A percentile compares a stretch with the other conserved stretches of the same genome.
These are phyloP conservation scores for Rattus rattus DNA, from an alignment of 2,113 vertebrate genomes.

Conservation along the genomic window DNA sequence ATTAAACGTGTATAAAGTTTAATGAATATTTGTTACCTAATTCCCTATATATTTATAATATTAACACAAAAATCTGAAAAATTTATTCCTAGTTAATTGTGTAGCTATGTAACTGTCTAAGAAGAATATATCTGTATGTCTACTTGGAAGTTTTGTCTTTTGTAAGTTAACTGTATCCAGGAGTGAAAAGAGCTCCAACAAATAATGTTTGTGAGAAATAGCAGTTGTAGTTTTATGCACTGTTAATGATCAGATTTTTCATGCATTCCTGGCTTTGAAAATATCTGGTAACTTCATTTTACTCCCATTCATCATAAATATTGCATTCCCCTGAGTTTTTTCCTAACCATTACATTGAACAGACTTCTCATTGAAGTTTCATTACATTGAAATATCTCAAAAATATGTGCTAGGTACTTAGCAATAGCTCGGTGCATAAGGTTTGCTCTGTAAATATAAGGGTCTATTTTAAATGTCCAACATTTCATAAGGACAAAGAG, in stretches of 20 bases:
- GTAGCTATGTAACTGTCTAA: neutral
- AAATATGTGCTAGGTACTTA: neutral
- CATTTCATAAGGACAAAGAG: neutral
- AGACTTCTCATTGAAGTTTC: no score
- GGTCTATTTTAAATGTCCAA: neutral
- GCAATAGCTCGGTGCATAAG: neutral
- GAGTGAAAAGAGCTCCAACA: neutral
- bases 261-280: fast-evolving
- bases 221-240: neutral
- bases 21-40: neutral
- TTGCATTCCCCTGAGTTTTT: neutral
- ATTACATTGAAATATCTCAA: neutral
- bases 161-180: neutral
- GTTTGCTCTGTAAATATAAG: neutral
- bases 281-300: neutral
- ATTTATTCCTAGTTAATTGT: neutral
- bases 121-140: neutral
- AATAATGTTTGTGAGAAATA: neutral
- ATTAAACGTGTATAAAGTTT: constrained; percentile 2
- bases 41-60: neutral
- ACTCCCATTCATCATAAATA: neutral
- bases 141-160: neutral
- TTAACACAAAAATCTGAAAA: neutral
- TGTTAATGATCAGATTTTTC: neutral
- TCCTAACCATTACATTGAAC: neutral